phyloP scores from a whole-genome alignment of 1,140 invertebrate species.

The Mesaphorura yosii region DNA sequence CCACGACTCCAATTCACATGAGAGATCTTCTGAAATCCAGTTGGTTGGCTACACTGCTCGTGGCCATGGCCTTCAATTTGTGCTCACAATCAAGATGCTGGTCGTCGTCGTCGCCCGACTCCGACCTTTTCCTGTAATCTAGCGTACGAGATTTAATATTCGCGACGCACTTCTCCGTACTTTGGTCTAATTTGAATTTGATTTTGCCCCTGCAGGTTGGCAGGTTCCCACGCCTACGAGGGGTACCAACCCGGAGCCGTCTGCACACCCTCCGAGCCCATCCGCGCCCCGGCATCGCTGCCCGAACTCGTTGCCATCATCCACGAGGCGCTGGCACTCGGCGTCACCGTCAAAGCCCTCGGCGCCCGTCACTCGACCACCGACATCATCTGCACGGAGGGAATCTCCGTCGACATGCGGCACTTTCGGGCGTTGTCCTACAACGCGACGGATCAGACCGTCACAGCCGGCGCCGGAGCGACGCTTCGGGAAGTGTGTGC shows the following conservation, averaged over 20 bases:
- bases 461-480: constrained; percentile 9
- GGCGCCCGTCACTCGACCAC: constrained; percentile 10
- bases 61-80: too few species aligned
- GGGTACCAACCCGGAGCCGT: background rate
- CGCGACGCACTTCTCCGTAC: too few species aligned
- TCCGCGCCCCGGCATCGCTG: background rate
- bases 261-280: background rate
- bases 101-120: too few species aligned
- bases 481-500: background rate
- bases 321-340: background rate
- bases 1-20: too few species aligned
- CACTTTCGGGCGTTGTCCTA: background rate
- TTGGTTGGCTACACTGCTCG: too few species aligned
- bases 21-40: too few species aligned
- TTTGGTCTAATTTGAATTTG: too few species aligned
- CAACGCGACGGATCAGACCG: constrained; percentile 1
- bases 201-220: too few species aligned
- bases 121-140: too few species aligned
- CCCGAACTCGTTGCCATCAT: background rate
- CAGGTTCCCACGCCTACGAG: too few species aligned
- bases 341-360: constrained; percentile 11
- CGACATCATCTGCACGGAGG: constrained; percentile 16
- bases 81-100: too few species aligned
- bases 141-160: too few species aligned
- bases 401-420: constrained; percentile 9